Evolutionary conservation across 2,797 vertebrate species (phyloP), one percentile per base, ranked within the genome.

Genomic region (Mus caroli): DNA sequence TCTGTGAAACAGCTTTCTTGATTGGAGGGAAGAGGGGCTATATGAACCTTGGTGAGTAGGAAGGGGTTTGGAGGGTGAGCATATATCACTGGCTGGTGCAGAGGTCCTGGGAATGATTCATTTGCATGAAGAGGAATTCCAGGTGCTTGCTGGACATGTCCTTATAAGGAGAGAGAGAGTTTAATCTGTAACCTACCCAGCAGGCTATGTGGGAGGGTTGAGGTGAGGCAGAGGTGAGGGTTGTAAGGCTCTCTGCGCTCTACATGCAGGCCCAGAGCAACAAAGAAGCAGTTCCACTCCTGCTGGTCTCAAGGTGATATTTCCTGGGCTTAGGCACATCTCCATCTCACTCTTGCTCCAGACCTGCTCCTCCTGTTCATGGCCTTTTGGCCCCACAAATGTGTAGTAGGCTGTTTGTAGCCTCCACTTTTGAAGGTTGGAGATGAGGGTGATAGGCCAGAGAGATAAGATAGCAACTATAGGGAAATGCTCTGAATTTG

Each of bases 391-490:
- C 7, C 8, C 67, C 67, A 71, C 17, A 19, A 71, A 37, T 3
- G 6, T 13, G 34, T 37, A 28, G 34, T n/a, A 71, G 46, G 50
- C 13, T 3, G 50, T 56, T 87, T 52, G 28, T 75, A 26, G 7
- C 50, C 12, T 24, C 34, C 52, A 90, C 31, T 46, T 91, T 78
- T 90, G 91, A 84, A 73, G 64, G 24, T 12, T 64, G 26, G n/a
- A 19, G 11, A n/a, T 24, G 86, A 83, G 26, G 78, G 31, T 22
- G n/a, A 84, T 1, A 82, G 82, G 46, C 37, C 8, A 50, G 20
- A 20, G 22, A 85, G 58, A 71, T 60, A 91, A 67, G 75, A 91
- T 43, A 46, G 22, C 58, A 90, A 94, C 62, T 92, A 50, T 62
- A 43, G 28, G 34, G 83, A 84, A 88, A 34, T 4, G 22, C n/a